Conservation (phyloP, 2,797 vertebrate species). For the Passerculus sandwichensis region DNA sequence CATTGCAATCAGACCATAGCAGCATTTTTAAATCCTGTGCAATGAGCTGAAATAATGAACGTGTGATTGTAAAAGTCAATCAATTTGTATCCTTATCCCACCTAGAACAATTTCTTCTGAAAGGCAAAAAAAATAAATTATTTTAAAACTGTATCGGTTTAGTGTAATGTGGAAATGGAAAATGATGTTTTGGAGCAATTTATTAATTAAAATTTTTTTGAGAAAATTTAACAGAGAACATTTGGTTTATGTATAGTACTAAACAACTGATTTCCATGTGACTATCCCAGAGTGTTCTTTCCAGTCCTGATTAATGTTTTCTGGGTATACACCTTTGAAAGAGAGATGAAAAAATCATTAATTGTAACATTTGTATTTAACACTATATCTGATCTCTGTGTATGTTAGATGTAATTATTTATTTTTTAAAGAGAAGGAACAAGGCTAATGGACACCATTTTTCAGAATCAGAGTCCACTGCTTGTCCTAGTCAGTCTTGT, state of each 20-base stretch:
- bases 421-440: not conserved
- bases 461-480: not conserved
- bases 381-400: not conserved
- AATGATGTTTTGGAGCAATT: not conserved
- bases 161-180: not conserved
- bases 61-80: not conserved
- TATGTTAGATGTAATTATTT: not conserved
- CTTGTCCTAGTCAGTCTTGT: not conserved
- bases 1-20: not conserved
- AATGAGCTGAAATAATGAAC: not conserved
- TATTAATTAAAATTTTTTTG: not conserved
- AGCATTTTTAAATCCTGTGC: not conserved
- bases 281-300: not conserved
- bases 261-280: not conserved
- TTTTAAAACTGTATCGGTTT: not conserved
- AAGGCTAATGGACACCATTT: not conserved
- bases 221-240: not conserved
- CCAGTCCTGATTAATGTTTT: not conserved
- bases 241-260: not conserved
- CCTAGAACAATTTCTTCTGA: not conserved
- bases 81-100: not conserved
- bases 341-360: accelerated
- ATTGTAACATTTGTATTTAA: not conserved
- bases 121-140: not conserved
- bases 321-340: not conserved